Evolutionary conservation across 2,113 vertebrate species (phyloP), one percentile per base, ranked within the genome.

Genomic region (Piaya cayana): DNA sequence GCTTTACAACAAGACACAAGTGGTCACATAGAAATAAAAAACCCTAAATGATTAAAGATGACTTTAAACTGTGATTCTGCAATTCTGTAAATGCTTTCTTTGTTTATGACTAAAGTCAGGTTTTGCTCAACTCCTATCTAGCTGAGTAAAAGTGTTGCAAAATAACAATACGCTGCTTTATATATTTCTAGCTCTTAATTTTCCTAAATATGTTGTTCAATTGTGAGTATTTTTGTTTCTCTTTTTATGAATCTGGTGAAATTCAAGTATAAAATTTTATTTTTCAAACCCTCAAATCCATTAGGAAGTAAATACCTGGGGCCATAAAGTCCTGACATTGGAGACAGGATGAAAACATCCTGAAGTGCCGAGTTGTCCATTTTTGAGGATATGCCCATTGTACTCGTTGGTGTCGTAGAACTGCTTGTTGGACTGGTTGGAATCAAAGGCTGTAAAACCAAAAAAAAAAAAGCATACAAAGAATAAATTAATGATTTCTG

Each of bases 281-380:
- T 86, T 83, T 56, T 47, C 30, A 63, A 63, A 74, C 9, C 34
- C 25, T 30, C 18, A 20, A 4, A 27, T 56, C 67, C 18, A 37
- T 23, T 58, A n/a, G 23, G 36, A 84, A 6, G 6, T 53, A 95
- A 87, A 76, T 98, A 99, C 99, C 99, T 99, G 97, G 98, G 98
- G 76, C 98, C 97, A 76, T 98, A 98, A 85, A 98, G 98, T 93
- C 98, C 98, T 58, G 98, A 98, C 93, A 99, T 97, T 2, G 99
- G 98, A 53, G 98, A 98, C 25, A 99, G 98, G 86, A 99, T 99
- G 77, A 99, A 99, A 81, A 99, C 98, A 27, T 99, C 98, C 90
- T 99, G 98, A 90, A 99, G 98, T 14, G 97, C 97, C 5, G 98
- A 98, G 82, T 96, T 97, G 39, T 99, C 98, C 95, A 98, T 98